A percentile compares a stretch with the other conserved stretches of the same genome.
Evolutionary conservation across 2,113 vertebrate species (phyloP).

Genomic region (Numenius arquata): DNA sequence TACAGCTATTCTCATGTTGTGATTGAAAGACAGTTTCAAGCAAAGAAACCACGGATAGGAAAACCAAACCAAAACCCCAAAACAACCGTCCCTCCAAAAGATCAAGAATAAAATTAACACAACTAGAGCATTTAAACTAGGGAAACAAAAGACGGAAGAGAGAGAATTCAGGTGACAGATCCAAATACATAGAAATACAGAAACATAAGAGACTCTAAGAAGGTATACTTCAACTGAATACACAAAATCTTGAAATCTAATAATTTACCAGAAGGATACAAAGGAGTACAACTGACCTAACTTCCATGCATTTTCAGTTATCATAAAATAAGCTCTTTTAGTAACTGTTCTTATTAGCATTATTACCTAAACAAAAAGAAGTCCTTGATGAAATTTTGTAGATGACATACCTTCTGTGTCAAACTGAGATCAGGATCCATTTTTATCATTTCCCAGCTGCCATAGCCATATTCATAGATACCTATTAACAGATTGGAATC

Average conservation of each 20-base stretch:
- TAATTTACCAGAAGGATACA: not conserved
- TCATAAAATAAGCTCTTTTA: not conserved
- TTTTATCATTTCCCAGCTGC: slow-evolving; percentile 99
- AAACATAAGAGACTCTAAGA: not conserved
- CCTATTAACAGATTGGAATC: slow-evolving; percentile 97
- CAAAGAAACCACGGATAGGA: not conserved
- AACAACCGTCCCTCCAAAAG: not conserved
- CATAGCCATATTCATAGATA: slow-evolving; percentile 98
- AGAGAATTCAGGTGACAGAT: not conserved
- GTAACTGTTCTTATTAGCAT: not conserved
- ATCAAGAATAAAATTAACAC: slow-evolving; percentile 3
- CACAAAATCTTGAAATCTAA: slow-evolving; percentile 8
- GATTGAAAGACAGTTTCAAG: slow-evolving; percentile 1
- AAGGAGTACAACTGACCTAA: not conserved
- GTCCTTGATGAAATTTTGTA: not conserved
- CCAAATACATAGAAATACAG: not conserved
- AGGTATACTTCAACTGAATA: not conserved
- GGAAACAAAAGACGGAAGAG: not conserved
- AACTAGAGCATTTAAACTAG: slow-evolving; percentile 16
- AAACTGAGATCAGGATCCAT: slow-evolving; percentile 99
- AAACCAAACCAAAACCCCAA: not conserved
- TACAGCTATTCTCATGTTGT: not conserved
- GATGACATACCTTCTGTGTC: slow-evolving; percentile 87
- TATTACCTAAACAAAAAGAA: not conserved
- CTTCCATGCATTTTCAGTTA: not conserved